Base-by-base conservation (phyloP, 2,113 vertebrate genomes). In the Silurus asotus region DNA sequence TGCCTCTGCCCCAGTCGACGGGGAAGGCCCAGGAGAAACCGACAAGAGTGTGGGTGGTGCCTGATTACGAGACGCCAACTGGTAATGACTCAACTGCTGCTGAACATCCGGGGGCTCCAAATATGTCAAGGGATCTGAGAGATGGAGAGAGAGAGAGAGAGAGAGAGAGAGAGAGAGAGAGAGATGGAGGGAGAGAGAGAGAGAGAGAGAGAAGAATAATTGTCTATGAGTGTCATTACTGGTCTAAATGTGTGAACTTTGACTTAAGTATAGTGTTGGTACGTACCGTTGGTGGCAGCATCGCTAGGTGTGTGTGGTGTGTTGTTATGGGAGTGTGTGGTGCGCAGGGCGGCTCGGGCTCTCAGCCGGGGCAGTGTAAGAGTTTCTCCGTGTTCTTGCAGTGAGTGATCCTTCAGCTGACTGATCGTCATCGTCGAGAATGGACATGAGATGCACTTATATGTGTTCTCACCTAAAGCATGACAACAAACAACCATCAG, bases 391-490 rank as follows among this genome's bases (percentile, higher is more conserved):
- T 99, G 98, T 93, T 96, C 96, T 93, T 93, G 96, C 93, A 98
- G 95, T 72, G 97, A 98, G 89, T 99, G 98, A 92, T 98, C 97
- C 95, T 98, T 99, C 94, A 99, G 94, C 93, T 96, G 98, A 93
- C 96, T 97, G 95, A 99, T 97, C 93, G 97, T 99, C 96, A 97
- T 95, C 79, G 97, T 96, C 93, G 97, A 97, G 95, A 98, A 98
- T 55, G 96, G 91, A 93, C 98, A 99, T 86, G 96, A 98, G 86
- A 97, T 96, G 94, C 98, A 99, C 94, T 96, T 97, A 95, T 99
- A 99, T 80, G 95, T 96, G 95, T 98, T 95, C 92, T 99, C 98
- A 94, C 97, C 98, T 99, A 91, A 17, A 87, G 90, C 89, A 88
- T 37, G 37, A 37, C 37, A 82, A 86, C 5, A 86, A 45, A 86